phyloP scores from a whole-genome alignment of 2,888 invertebrate genomes.

The Sarcophaga subvicina region DNA sequence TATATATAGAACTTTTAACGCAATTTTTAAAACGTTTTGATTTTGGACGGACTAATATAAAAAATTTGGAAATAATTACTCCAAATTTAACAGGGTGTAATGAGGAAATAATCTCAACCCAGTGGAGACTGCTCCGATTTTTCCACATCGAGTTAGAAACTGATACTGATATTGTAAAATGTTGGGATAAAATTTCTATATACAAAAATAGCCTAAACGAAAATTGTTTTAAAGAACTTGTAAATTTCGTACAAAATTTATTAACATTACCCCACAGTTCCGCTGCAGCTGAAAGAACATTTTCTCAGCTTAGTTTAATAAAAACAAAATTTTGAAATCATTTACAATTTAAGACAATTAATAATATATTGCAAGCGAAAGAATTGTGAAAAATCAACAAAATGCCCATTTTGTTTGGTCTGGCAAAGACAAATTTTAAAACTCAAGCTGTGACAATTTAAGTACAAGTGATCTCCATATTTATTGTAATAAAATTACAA shows the following conservation, averaged over 20 bases:
- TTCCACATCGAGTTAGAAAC: constrained; percentile 28
- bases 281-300: constrained; percentile 44
- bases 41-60: constrained; percentile 39
- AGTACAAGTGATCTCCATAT: no score
- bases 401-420: not conserved
- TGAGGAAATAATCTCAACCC: constrained; percentile 30
- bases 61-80: constrained; percentile 42
- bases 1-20: constrained; percentile 50
- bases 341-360: constrained; percentile 17
- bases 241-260: constrained; percentile 34
- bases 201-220: constrained; percentile 31
- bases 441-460: no score
- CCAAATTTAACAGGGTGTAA: constrained; percentile 16
- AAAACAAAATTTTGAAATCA: constrained; percentile 45
- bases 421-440: not conserved
- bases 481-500: no score
- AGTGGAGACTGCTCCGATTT: constrained; percentile 48
- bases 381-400: constrained; percentile 4
- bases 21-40: constrained; percentile 46
- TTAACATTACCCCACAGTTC: constrained; percentile 41
- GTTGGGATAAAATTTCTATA: constrained; percentile 24
- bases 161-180: constrained; percentile 10
- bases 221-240: constrained; percentile 17
- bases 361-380: constrained; percentile 34
- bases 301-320: constrained; percentile 22